Base-by-base conservation (phyloP, 2,113 vertebrate species). In the Puntigrus tetrazona region DNA sequence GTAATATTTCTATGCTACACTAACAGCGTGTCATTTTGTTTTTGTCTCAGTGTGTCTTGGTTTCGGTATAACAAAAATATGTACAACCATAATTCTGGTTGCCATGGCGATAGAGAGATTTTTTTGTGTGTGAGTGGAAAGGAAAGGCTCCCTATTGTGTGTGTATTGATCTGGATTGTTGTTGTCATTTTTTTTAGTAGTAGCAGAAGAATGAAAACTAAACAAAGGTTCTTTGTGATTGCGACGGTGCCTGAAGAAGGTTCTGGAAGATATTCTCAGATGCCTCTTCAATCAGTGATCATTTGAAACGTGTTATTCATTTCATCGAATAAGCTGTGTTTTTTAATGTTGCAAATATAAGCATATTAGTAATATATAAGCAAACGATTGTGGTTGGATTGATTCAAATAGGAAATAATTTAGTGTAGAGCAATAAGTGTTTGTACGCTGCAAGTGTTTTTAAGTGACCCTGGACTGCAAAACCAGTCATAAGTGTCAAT, bases 21-120 rank as follows among this genome's bases (percentile, higher is more conserved):
- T 13, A 34, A 80, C n/a, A 16, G 34, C 38, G 45, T 29, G 14
- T 31, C 27, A 1, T 31, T 63, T 73, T 61, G 36, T 59, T 74
- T 61, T 83, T 50, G 50, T 57, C 43, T 7, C 31, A 38, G 7
- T 63, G 38, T 75, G n/a, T n/a, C n/a, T 75, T 75, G 27, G n/a
- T 3, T 61, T 36, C 4, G 34, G 27, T 2, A 20, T 18, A 38
- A n/a, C n/a, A 50, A 29, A 78, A 72, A 78, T 45, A 78, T 22
- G 34, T 13, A 34, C 61, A 72, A 20, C 70, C 43, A 74, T 45
- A 31, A 14, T 31, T 74, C 41, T 47, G 50, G 81, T 76, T 59
- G 55, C 63, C 78, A 81, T 81, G 38, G 74, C 1, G 63, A 77
- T 84, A 18, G 43, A 45, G 11, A 45, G 34, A 84, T 78, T 57